These are phyloP conservation scores for Adelges cooleyi DNA, from an alignment of 1,140 invertebrate genomes.

Conservation along the genomic window DNA sequence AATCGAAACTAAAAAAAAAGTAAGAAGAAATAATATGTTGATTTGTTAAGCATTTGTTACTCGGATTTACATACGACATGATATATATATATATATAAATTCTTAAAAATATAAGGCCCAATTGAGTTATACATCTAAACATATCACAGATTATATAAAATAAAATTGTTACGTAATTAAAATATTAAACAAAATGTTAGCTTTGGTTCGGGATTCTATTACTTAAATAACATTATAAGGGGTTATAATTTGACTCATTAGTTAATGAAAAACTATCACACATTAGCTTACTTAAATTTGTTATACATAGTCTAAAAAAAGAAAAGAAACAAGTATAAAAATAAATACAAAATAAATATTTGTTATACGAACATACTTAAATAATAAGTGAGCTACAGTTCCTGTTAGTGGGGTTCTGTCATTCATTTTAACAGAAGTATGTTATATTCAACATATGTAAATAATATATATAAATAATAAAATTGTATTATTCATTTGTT, in stretches of 20 bases:
- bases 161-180: not conserved
- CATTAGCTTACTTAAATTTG: constrained; percentile 17
- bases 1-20: too few species aligned
- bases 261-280: constrained; percentile 24
- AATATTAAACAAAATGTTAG: constrained; percentile 11
- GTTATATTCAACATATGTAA: too few species aligned
- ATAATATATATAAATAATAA: not conserved
- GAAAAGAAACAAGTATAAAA: constrained; percentile 5
- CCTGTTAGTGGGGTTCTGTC: constrained; percentile 11
- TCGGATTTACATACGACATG: too few species aligned
- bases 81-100: not conserved
- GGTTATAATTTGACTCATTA: constrained; percentile 1
- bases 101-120: constrained; percentile 22
- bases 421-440: not conserved
- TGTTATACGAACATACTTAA: constrained; percentile 15
- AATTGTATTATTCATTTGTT: not conserved
- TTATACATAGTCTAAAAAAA: not conserved
- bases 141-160: constrained; percentile 28
- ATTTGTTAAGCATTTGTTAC: too few species aligned
- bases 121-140: constrained; percentile 2
- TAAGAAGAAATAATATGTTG: too few species aligned
- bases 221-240: not conserved
- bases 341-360: constrained; percentile 19
- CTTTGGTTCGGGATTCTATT: constrained; percentile 15
- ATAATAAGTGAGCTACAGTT: constrained; percentile 26